Base-by-base conservation (phyloP, 2,888 invertebrate species). In the Scaeva pyrastri region DNA sequence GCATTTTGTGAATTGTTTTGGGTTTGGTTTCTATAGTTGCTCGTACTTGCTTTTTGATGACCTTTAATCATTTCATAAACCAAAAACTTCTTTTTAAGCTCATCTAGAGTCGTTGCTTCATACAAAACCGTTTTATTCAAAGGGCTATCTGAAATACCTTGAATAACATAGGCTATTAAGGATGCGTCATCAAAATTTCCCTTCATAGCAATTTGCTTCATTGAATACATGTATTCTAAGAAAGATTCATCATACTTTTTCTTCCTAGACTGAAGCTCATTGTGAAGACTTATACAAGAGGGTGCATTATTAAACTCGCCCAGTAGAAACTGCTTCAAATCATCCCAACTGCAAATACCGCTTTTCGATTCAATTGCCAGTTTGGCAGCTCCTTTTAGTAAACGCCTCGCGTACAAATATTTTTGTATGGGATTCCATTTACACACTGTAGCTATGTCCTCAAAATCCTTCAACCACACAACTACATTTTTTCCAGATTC, bases 351-450 rank as follows among this genome's bases (percentile, higher is more conserved):
- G 50, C 21, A 21, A 10, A 68, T 50, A 11, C 68, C 64, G 4
- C 43, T 64, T 45, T 21, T 14, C 43, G 64, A 12, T 45, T 64
- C 64, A 7, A 64, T 26, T 14, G 64, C 64, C 45, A 64, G 23
- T 64, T 64, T 64, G 21, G 64, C 64, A 45, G 64, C 64, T 45
- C 64, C 83, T 72, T 16, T 43, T 43, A 85, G 41, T 41, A 80
- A 68, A 58, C 74, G 72, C 19, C 85, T 64, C 0, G 48, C 43
- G 39, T 80, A 85, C 4, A 85, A 10, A 68, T 66, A 80, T 60
- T 76, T 85, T 60, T 85, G 76, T 7, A 76, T 43, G 7, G 62
- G 48, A 58, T 60, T 76, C 80, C 85, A 85, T 71, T 66, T 55
- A 45, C 50, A 50, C 50, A 50, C 50, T 50, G 50, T 50, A 1